Percentiles rank a stretch among this genome's conserved stretches.
Evolutionary conservation across 2,888 invertebrate genomes (phyloP).

Genomic region (Salpingus planirostris): DNA sequence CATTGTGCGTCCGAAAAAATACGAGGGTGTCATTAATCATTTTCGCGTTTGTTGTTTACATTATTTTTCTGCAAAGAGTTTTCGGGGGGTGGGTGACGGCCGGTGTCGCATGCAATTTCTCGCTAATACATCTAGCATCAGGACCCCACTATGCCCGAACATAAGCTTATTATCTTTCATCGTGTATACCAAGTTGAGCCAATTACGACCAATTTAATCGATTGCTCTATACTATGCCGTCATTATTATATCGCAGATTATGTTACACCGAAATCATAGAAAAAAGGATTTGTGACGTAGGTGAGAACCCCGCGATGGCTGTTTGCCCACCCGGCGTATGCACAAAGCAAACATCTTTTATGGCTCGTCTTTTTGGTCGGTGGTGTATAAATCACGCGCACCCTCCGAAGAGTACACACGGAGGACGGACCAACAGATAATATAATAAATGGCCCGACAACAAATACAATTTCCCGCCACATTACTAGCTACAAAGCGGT

Average conservation of each 20-base stretch:
- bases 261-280: no score
- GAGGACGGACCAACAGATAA: slow-evolving; percentile 38
- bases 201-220: slow-evolving; percentile 19
- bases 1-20: no score
- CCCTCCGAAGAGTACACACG: slow-evolving; percentile 31
- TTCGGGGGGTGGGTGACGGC: no score
- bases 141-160: slow-evolving; percentile 10
- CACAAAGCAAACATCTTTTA: slow-evolving; percentile 26
- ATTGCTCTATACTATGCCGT: no score
- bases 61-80: no score
- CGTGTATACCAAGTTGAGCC: slow-evolving; percentile 20
- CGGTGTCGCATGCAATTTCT: slow-evolving; percentile 31
- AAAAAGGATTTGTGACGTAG: no score
- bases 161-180: slow-evolving; percentile 25
- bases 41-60: no score
- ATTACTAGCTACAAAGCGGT: slow-evolving; percentile 37
- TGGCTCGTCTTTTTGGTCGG: slow-evolving; percentile 20
- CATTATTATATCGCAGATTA: no score
- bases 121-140: slow-evolving; percentile 28
- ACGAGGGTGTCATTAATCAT: no score
- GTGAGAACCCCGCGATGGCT: no score
- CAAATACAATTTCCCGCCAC: slow-evolving; percentile 42
- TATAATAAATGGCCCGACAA: slow-evolving; percentile 40
- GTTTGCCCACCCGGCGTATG: slow-evolving; percentile 21
- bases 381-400: slow-evolving; percentile 29